Evolutionary conservation across 2,888 invertebrate genomes (phyloP), one percentile per base, ranked within the genome.

Genomic region (Abscondita cerata): DNA sequence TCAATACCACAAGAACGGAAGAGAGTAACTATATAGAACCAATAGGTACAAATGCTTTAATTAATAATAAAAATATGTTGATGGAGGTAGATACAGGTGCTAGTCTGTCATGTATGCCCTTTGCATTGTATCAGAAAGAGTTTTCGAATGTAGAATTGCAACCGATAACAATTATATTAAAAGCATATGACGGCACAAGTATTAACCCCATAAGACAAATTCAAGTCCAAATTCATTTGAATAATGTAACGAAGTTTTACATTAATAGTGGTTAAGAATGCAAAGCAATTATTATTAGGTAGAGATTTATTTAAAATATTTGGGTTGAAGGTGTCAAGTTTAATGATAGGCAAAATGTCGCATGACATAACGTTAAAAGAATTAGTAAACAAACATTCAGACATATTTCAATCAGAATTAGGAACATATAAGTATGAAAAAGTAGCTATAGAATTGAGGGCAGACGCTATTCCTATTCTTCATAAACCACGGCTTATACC

Each of bases 401-500:
- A 31, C 31, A 9, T 31, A 9, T 31, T 9, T 31, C n/a, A n/a
- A n/a, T n/a, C n/a, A n/a, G 31, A 31, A 9, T 31, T 31, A 31
- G 6, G 31, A 31, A 31, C 31, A 31, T 31, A 31, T 9, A n/a
- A n/a, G n/a, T n/a, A n/a, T n/a, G n/a, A n/a, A n/a, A n/a, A n/a
- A n/a, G n/a, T n/a, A n/a, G 48, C 44, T n/a, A 54, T 66, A 2
- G 60, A 59, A 9, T 60, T 50, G 38, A n/a, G n/a, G n/a, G 54
- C n/a, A n/a, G n/a, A n/a, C n/a, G n/a, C n/a, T n/a, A n/a, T n/a
- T n/a, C n/a, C n/a, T n/a, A n/a, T n/a, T n/a, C n/a, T n/a, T n/a
- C n/a, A n/a, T n/a, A n/a, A n/a, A n/a, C n/a, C n/a, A n/a, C n/a
- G n/a, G n/a, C n/a, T n/a, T n/a, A n/a, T n/a, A n/a, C n/a, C n/a